phyloP scores from a whole-genome alignment of 2,797 vertebrate species.

The Furcifer pardalis region DNA sequence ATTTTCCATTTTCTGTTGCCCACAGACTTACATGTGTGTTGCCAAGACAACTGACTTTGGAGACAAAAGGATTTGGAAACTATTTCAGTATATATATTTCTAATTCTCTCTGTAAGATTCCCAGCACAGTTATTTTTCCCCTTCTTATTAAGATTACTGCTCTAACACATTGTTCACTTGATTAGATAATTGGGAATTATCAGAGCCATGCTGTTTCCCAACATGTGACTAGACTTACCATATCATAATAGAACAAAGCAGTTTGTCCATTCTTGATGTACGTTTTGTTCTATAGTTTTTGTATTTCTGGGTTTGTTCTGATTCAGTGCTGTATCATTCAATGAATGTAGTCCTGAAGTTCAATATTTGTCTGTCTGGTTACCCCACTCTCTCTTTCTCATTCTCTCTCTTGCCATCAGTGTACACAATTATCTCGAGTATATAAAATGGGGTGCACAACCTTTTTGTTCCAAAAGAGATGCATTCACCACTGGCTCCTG shows the following conservation, averaged over 20 bases:
- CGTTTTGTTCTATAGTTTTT: not conserved
- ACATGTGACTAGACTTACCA: not conserved
- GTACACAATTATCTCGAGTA: not conserved
- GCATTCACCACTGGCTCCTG: not conserved
- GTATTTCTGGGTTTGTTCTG: not conserved
- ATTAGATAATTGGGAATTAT: not conserved
- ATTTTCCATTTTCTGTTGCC: constrained; percentile 15
- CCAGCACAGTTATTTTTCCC: constrained; percentile 8
- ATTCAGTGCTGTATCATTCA: not conserved
- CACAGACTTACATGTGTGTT: not conserved
- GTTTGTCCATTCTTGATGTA: not conserved
- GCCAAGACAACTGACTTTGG: constrained; percentile 23
- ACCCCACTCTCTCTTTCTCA: too few relatives aligned
- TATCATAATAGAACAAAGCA: not conserved
- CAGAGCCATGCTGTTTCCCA: not conserved
- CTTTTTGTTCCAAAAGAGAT: not conserved
- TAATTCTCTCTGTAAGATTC: not conserved
- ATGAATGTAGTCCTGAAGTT: not conserved
- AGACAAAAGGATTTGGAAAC: constrained; percentile 7
- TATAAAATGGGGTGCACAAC: not conserved
- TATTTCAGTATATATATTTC: not conserved
- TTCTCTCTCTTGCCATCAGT: not conserved
- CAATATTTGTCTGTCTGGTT: not conserved
- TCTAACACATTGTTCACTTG: not conserved
- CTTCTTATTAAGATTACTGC: not conserved